These are phyloP conservation scores for Anisognathus igniventris DNA, from an alignment of 2,797 vertebrate genomes.

Conservation along the genomic window DNA sequence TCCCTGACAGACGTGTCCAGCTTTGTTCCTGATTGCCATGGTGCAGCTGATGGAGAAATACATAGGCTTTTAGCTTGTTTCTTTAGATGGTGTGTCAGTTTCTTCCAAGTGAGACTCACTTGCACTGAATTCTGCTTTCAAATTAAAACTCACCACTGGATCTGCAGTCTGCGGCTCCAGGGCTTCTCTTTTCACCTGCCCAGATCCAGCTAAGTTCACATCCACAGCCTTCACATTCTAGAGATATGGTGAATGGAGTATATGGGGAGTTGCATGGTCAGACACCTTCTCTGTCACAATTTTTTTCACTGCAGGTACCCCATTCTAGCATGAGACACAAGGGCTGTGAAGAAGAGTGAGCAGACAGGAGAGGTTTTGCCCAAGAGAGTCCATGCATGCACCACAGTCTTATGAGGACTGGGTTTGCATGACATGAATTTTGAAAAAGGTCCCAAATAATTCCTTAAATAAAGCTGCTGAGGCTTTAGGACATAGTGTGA, in stretches of 20 bases:
- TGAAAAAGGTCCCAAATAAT: neutral
- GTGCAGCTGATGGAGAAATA: neutral
- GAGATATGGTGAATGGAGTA: neutral
- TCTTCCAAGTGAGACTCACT: neutral
- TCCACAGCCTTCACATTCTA: neutral
- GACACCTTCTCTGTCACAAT: neutral
- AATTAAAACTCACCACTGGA: neutral
- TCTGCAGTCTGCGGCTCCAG: neutral
- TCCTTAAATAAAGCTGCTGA: neutral
- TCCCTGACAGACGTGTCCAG: neutral
- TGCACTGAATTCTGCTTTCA: neutral
- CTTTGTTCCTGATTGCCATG: neutral
- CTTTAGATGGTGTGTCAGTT: neutral
- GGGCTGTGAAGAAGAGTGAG: neutral
- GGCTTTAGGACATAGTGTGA: neutral
- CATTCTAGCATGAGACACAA: neutral
- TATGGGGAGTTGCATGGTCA: neutral
- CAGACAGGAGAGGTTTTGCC: neutral
- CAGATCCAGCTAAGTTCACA: neutral
- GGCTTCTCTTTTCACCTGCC: neutral
- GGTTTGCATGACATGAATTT: neutral
- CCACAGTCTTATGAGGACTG: neutral
- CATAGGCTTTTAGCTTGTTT: neutral
- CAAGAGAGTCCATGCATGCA: neutral
- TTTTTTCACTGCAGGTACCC: neutral